phyloP scores from a whole-genome alignment of 2,888 invertebrate species.

The Panorpa germanica region DNA sequence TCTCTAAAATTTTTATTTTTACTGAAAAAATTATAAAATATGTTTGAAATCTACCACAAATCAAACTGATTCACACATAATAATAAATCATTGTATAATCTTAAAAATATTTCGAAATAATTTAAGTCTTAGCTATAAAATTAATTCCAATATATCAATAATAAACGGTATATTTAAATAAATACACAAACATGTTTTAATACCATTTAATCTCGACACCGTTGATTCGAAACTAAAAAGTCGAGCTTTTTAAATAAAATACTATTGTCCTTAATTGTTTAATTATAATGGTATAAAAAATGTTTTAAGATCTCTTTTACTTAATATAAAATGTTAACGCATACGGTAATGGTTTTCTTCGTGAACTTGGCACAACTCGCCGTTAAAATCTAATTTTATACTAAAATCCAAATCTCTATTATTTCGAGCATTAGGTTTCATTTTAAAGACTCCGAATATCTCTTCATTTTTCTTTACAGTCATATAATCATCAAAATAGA shows the following conservation, averaged over 20 bases:
- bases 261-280: background rate
- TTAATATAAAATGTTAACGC: conserved; percentile 40
- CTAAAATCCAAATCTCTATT: conserved; percentile 94
- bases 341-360: conserved; percentile 79
- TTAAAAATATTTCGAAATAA: no score
- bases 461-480: conserved; percentile 92
- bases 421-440: conserved; percentile 93
- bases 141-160: no score
- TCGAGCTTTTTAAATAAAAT: background rate
- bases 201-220: no score
- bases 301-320: background rate
- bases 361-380: conserved; percentile 66
- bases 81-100: no score
- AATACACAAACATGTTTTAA: no score
- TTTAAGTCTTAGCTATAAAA: no score
- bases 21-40: no score
- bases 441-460: conserved; percentile 75
- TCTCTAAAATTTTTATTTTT: no score
- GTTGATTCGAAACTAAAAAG: background rate
- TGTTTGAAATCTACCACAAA: no score
- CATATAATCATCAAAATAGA: conserved; percentile 93
- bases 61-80: no score
- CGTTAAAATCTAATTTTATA: conserved; percentile 82
- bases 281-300: background rate
- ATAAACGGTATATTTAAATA: no score